phyloP scores from a whole-genome alignment of 1,140 invertebrate species.

The Ostrea denselamellosa region DNA sequence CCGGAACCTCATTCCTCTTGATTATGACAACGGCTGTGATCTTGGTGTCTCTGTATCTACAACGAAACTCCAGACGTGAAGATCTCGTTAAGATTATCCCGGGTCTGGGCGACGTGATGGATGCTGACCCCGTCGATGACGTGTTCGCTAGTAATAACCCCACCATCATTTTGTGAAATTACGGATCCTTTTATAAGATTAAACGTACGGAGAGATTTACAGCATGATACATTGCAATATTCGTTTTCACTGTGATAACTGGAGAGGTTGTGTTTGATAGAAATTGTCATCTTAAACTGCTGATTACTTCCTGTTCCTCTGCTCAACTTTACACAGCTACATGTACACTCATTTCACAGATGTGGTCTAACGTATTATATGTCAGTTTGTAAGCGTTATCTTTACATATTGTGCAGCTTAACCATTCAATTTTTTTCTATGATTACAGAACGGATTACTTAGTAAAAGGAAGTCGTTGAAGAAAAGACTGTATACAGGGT shows the following conservation, averaged over 20 bases:
- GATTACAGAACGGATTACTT: too few relatives aligned
- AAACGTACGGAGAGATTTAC: not conserved
- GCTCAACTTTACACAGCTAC: not conserved
- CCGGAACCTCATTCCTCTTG: slow-evolving; percentile 67
- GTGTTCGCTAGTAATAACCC: not conserved
- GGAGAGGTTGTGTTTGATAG: not conserved
- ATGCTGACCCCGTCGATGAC: slow-evolving; percentile 40
- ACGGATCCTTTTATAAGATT: not conserved
- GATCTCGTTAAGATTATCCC: slow-evolving; percentile 67
- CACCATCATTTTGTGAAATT: slow-evolving; percentile 42
- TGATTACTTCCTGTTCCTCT: not conserved
- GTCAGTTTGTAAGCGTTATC: too few relatives aligned
- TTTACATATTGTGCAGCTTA: too few relatives aligned
- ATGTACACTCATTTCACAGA: too few relatives aligned
- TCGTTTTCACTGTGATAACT: slow-evolving; percentile 5
- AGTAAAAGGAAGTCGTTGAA: too few relatives aligned
- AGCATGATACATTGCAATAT: not conserved
- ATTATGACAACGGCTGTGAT: slow-evolving; percentile 69
- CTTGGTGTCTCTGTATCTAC: slow-evolving; percentile 68
- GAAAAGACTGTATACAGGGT: too few relatives aligned
- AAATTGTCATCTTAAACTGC: not conserved
- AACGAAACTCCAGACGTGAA: slow-evolving; percentile 59
- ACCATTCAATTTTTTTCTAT: too few relatives aligned
- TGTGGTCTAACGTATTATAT: too few relatives aligned
- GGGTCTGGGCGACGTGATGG: slow-evolving; percentile 63